phyloP scores from a whole-genome alignment of 1,140 invertebrate species.

The Neodiprion pinetum region DNA sequence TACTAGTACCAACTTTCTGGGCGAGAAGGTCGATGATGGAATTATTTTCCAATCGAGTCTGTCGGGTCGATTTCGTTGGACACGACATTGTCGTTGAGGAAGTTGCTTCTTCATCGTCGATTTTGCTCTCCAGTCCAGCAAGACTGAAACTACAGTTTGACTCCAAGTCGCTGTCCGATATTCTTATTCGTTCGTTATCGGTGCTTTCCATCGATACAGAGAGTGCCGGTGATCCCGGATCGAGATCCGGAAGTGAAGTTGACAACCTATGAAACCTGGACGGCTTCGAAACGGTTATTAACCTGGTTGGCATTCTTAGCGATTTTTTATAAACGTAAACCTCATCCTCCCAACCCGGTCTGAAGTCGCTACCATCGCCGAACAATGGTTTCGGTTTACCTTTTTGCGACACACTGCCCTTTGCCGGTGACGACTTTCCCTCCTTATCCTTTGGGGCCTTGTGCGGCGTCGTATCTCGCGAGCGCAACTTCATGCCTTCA shows the following conservation, averaged over 20 bases:
- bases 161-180: slow-evolving; percentile 70
- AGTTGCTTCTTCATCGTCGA: slow-evolving; percentile 72
- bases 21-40: slow-evolving; percentile 72
- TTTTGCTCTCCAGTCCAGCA: slow-evolving; percentile 64
- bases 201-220: slow-evolving; percentile 64
- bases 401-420: slow-evolving; percentile 35
- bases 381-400: slow-evolving; percentile 66
- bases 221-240: slow-evolving; percentile 71
- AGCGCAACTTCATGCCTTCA: slow-evolving; percentile 52
- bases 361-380: slow-evolving; percentile 76
- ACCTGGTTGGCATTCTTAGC: slow-evolving; percentile 75
- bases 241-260: slow-evolving; percentile 78
- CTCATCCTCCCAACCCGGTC: slow-evolving; percentile 81
- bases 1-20: slow-evolving; percentile 65
- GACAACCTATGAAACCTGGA: slow-evolving; percentile 67
- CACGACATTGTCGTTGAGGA: slow-evolving; percentile 67
- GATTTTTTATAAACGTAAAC: slow-evolving; percentile 82
- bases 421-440: slow-evolving; percentile 28
- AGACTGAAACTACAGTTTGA: slow-evolving; percentile 70
- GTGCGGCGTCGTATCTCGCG: slow-evolving; percentile 46
- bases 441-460: slow-evolving; percentile 57
- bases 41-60: slow-evolving; percentile 55
- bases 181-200: slow-evolving; percentile 50
- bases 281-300: slow-evolving; percentile 77
- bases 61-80: slow-evolving; percentile 52